A percentile compares a stretch with the other conserved stretches of the same genome.
These are phyloP conservation scores for Fregetta grallaria DNA, from an alignment of 2,113 vertebrate genomes.

Conservation along the genomic window DNA sequence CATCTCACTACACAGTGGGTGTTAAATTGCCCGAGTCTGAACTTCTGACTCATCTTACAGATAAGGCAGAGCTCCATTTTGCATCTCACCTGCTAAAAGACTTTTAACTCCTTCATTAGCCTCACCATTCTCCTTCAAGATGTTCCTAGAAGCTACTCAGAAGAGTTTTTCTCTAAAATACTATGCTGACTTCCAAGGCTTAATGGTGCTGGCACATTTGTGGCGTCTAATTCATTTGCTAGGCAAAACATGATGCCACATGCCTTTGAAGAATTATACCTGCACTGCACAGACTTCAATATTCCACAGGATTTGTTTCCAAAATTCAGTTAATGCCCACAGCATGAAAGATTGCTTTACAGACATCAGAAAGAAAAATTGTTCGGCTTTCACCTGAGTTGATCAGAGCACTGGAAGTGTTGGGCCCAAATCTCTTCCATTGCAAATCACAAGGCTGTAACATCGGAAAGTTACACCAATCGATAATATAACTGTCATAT, in stretches of 20 bases:
- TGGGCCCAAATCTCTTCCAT: conserved; percentile 66
- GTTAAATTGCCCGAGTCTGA: neutral
- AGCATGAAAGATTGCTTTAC: neutral
- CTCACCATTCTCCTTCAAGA: neutral
- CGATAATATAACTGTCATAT: conserved; percentile 62
- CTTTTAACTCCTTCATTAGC: neutral
- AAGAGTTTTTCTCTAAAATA: neutral
- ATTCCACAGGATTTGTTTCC: neutral
- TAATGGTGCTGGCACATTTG: neutral
- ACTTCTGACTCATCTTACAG: neutral
- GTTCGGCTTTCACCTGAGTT: conserved; percentile 61
- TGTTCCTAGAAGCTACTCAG: neutral
- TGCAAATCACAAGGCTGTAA: conserved; percentile 54
- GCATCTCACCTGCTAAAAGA: neutral
- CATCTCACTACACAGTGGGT: neutral
- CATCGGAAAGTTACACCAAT: conserved; percentile 68
- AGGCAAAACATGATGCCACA: neutral
- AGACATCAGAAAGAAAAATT: neutral
- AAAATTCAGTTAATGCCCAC: neutral
- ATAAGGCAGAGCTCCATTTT: neutral
- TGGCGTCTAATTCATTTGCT: neutral
- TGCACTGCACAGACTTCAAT: neutral
- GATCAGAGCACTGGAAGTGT: conserved; percentile 57
- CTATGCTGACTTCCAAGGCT: neutral
- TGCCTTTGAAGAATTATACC: neutral